These are phyloP conservation scores for Enteromius viviparus DNA, from an alignment of 2,797 vertebrate species.

Conservation along the genomic window DNA sequence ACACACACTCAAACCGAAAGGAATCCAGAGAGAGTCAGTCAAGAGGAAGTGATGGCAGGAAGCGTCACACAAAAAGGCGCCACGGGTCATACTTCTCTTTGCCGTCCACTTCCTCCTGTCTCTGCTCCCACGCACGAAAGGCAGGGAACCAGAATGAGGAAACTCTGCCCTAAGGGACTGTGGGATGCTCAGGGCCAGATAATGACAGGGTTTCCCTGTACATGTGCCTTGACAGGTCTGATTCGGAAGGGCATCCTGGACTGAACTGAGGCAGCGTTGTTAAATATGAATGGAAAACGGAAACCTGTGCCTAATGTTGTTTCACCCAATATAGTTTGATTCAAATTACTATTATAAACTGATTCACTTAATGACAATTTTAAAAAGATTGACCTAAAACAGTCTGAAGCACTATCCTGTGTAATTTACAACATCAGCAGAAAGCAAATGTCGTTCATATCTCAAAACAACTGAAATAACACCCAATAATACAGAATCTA, in stretches of 20 bases:
- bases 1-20: constrained; percentile 20
- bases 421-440: neutral
- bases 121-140: constrained; percentile 56
- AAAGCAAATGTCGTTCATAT: neutral
- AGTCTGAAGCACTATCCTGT: neutral
- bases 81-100: constrained; percentile 60
- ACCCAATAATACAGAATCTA: neutral
- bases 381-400: neutral
- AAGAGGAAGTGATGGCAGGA: constrained; percentile 60
- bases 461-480: neutral
- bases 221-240: neutral
- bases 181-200: constrained; percentile 57
- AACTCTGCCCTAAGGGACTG: constrained; percentile 55
- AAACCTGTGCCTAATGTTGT: neutral
- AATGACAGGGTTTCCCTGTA: constrained; percentile 33
- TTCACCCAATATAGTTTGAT: neutral
- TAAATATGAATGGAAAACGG: neutral
- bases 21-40: constrained; percentile 41
- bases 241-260: constrained; percentile 21
- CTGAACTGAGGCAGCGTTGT: constrained; percentile 6
- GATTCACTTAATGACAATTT: neutral
- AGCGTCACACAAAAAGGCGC: constrained; percentile 63
- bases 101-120: constrained; percentile 38
- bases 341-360: neutral
- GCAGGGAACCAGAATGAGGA: constrained; percentile 64